Conservation (phyloP, 2,113 vertebrate species). For the Girardinichthys multiradiatus region DNA sequence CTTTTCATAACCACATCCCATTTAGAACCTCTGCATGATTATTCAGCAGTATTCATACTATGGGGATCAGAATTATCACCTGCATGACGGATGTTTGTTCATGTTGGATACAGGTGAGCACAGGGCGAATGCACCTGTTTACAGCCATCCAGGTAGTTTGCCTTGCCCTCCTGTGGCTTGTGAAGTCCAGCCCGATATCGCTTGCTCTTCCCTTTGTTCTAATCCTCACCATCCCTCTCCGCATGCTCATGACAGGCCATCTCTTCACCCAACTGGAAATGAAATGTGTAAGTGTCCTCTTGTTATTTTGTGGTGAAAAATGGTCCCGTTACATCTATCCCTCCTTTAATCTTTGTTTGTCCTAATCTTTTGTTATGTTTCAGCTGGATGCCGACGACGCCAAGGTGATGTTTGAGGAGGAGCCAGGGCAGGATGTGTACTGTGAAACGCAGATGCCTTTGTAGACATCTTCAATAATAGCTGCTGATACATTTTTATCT, state of each 20-base stretch:
- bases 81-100: constrained; percentile 6
- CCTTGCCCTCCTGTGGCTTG: constrained; percentile 85
- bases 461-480: constrained; percentile 51
- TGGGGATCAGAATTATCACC: not conserved
- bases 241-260: constrained; percentile 84
- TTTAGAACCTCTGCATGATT: not conserved
- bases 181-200: constrained; percentile 84
- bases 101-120: constrained; percentile 85
- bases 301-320: not conserved
- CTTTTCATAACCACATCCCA: too few relatives aligned
- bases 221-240: constrained; percentile 93
- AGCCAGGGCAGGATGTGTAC: constrained; percentile 88
- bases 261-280: constrained; percentile 88
- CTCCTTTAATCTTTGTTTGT: not conserved
- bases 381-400: constrained; percentile 90
- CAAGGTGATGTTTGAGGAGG: constrained; percentile 87
- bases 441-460: constrained; percentile 90
- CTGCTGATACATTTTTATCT: constrained; percentile 24
- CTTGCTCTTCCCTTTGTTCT: constrained; percentile 92
- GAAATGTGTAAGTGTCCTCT: constrained; percentile 84
- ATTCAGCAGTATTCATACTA: not conserved
- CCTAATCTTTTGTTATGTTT: constrained; percentile 32
- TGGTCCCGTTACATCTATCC: not conserved
- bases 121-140: constrained; percentile 93
- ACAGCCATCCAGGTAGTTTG: constrained; percentile 87